phyloP scores from a whole-genome alignment of 2,797 vertebrate genomes.

The Artibeus jamaicensis region DNA sequence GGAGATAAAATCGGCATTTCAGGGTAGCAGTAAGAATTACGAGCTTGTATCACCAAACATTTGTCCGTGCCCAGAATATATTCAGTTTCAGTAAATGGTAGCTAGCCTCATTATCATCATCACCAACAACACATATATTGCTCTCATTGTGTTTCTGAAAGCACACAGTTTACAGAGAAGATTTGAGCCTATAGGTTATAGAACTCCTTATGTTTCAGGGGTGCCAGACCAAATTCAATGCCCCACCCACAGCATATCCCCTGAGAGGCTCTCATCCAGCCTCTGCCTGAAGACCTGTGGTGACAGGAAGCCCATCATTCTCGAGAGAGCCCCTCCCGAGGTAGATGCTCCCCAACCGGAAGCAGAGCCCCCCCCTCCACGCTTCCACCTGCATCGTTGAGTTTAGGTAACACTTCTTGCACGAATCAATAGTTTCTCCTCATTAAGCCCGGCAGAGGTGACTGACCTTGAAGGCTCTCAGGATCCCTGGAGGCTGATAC shows the following conservation, averaged over 20 bases:
- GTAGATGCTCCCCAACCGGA: not conserved
- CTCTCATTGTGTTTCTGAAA: not conserved
- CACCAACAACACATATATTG: not conserved
- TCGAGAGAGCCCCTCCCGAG: not conserved
- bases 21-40: not conserved
- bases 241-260: accelerated
- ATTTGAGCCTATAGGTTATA: not conserved
- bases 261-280: not conserved
- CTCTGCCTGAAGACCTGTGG: not conserved
- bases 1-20: not conserved
- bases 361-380: not conserved
- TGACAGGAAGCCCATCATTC: not conserved
- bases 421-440: not conserved
- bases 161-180: not conserved
- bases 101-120: not conserved
- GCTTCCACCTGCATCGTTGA: not conserved
- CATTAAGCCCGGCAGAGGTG: not conserved
- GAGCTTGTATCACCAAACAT: not conserved
- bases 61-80: not conserved
- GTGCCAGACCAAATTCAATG: not conserved
- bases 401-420: not conserved
- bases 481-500: not conserved
- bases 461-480: not conserved
- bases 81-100: not conserved
- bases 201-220: not conserved